Conservation (phyloP, 2,113 vertebrate genomes). For the Sclerurus mexicanus region DNA sequence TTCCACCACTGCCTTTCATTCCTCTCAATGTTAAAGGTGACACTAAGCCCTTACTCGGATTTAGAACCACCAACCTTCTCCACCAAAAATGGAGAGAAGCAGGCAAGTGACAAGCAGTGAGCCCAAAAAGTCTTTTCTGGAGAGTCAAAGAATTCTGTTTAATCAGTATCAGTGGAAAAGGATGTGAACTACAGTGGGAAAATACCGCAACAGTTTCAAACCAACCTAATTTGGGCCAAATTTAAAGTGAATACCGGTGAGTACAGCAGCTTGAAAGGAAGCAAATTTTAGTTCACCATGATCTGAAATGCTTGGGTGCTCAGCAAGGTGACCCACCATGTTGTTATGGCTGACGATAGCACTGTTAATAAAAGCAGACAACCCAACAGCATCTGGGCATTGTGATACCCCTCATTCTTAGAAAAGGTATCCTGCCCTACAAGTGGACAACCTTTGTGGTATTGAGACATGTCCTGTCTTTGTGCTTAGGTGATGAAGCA, state of each 20-base stretch:
- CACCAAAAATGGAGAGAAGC: background rate
- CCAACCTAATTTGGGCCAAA: background rate
- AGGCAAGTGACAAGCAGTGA: background rate
- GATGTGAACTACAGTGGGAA: background rate
- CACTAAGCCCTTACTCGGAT: background rate
- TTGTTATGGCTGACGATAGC: background rate
- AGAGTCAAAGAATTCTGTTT: background rate
- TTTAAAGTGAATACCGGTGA: background rate
- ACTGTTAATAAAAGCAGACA: background rate
- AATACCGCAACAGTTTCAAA: background rate
- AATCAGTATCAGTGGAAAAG: background rate
- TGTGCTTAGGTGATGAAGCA: constrained; percentile 9
- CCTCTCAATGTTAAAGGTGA: background rate
- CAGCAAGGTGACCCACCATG: background rate
- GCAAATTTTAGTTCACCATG: background rate
- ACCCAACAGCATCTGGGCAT: background rate
- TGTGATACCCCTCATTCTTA: background rate
- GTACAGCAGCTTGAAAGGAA: background rate
- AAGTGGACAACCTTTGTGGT: background rate
- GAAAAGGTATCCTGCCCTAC: background rate
- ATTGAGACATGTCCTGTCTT: background rate
- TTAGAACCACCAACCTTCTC: background rate
- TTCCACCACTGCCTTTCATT: background rate
- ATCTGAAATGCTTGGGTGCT: background rate
- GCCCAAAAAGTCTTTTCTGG: background rate